These are phyloP conservation scores for Parnassius mnemosyne DNA, from an alignment of 2,888 invertebrate species.

Conservation along the genomic window DNA sequence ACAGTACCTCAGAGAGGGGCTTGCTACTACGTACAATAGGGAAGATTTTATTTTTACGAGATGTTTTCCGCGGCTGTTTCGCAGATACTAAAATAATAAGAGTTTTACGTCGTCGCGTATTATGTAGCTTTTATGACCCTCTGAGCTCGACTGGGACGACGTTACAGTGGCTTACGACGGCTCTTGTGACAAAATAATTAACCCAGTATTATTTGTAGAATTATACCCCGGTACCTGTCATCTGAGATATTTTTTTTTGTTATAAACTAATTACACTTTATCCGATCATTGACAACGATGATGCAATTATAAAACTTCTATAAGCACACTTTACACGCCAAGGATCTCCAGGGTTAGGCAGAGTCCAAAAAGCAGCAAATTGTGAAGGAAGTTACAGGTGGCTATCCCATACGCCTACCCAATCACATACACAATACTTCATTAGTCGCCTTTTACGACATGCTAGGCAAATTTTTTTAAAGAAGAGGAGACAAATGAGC, in stretches of 20 bases:
- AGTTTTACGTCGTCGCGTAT: constrained; percentile 76
- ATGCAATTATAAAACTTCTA: no score
- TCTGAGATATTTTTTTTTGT: constrained; percentile 10
- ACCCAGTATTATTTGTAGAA: constrained; percentile 68
- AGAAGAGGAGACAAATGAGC: no score
- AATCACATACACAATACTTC: no score
- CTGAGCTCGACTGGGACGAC: constrained; percentile 70
- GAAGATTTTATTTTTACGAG: constrained; percentile 78
- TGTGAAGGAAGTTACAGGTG: no score
- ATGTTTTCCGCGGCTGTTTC: constrained; percentile 75
- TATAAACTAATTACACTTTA: not conserved
- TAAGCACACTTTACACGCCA: no score
- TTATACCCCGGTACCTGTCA: constrained; percentile 54
- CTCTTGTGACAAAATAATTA: constrained; percentile 78
- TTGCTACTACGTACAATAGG: constrained; percentile 66
- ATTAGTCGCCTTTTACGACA: no score
- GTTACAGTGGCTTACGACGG: constrained; percentile 75
- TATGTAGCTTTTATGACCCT: constrained; percentile 75
- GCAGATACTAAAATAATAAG: constrained; percentile 80
- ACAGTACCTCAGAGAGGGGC: constrained; percentile 49
- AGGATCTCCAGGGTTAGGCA: no score
- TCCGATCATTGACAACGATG: no score
- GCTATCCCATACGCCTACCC: no score
- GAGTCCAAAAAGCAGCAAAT: no score
- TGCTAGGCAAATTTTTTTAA: no score